Evolutionary conservation across 2,113 vertebrate species (phyloP).

Genomic region (Coptodon rendalli): DNA sequence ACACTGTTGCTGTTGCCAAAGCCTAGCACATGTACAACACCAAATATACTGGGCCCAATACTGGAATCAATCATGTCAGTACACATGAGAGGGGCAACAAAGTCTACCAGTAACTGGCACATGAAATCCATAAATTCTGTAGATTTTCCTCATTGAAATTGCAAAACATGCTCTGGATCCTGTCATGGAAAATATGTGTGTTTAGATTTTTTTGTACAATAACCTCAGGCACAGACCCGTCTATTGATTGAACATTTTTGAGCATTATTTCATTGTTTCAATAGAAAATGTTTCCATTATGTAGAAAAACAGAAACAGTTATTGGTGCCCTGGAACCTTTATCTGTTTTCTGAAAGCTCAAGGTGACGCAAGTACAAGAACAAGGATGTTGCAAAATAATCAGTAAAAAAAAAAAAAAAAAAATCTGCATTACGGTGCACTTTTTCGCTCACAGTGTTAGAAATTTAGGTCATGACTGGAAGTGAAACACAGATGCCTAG

Average conservation of each 20-base stretch:
- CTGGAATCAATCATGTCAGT: rapidly evolving
- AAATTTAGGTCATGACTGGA: background rate
- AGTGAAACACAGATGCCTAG: background rate
- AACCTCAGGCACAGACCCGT: background rate
- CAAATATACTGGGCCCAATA: background rate
- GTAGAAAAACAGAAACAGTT: background rate
- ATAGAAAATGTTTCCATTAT: background rate
- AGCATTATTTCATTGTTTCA: background rate
- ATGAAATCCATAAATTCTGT: background rate
- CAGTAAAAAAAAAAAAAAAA: background rate
- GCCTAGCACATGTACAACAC: background rate
- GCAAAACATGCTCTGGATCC: background rate
- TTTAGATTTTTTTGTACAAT: background rate
- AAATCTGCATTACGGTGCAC: background rate
- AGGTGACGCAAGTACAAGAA: background rate
- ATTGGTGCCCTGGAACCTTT: background rate
- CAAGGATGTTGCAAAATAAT: background rate
- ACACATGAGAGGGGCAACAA: background rate
- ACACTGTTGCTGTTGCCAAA: background rate
- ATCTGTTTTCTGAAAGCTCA: background rate
- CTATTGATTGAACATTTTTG: background rate
- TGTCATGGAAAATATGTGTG: background rate
- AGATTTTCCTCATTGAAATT: background rate
- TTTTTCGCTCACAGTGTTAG: background rate
- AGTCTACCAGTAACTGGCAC: background rate